These are phyloP conservation scores for Cenopis cana DNA, from an alignment of 2,888 invertebrate genomes.

Conservation along the genomic window DNA sequence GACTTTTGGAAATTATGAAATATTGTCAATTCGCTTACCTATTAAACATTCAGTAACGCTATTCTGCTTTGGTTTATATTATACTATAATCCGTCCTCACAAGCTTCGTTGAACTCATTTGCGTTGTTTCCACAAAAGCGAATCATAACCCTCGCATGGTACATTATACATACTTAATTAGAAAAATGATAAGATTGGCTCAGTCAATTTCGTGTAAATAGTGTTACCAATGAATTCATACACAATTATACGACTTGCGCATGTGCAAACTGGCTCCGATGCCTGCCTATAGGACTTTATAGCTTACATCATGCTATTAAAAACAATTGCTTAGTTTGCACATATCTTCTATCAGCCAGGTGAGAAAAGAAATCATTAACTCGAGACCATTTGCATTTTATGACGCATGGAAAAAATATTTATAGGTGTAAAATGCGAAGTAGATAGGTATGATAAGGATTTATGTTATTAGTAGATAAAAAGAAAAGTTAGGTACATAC, in stretches of 20 bases:
- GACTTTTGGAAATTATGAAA: too few relatives aligned
- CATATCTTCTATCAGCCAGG: background rate
- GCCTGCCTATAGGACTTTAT: background rate
- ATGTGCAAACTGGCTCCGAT: background rate
- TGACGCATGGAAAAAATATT: background rate
- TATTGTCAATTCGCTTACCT: too few relatives aligned
- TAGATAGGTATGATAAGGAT: background rate
- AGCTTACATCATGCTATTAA: background rate
- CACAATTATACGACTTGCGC: background rate
- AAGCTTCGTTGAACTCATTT: background rate
- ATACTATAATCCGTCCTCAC: too few relatives aligned
- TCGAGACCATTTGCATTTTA: slow-evolving; percentile 1
- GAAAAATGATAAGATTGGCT: background rate
- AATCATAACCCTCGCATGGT: background rate
- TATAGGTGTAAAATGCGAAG: background rate
- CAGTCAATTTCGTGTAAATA: background rate
- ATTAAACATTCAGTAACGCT: too few relatives aligned
- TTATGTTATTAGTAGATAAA: background rate
- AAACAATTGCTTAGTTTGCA: slow-evolving; percentile 4
- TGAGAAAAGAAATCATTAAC: background rate
- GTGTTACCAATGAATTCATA: slow-evolving; percentile 1
- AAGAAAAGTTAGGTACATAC: too few relatives aligned
- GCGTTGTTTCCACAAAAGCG: too few relatives aligned
- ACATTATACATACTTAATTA: background rate
- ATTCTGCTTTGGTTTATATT: background rate